A percentile compares a stretch with the other conserved stretches of the same genome.
Conservation (phyloP, 2,113 vertebrate species). For the Scalopus aquaticus region DNA sequence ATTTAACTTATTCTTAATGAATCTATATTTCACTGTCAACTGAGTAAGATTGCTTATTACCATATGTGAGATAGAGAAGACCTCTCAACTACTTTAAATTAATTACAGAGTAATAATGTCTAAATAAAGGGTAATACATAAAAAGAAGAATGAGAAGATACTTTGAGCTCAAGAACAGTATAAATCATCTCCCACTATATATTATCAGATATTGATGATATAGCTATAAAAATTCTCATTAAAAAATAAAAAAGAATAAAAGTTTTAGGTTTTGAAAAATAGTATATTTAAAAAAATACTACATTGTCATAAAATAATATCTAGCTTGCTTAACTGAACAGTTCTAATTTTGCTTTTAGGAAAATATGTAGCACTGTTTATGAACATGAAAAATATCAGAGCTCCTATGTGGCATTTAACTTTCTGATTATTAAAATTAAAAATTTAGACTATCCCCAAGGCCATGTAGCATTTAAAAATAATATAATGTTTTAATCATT, state of each 20-base stretch:
- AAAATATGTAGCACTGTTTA: background rate
- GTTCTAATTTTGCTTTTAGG: background rate
- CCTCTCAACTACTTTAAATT: background rate
- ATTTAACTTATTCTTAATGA: background rate
- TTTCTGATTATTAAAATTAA: background rate
- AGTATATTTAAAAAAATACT: background rate
- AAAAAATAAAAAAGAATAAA: background rate
- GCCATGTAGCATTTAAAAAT: background rate
- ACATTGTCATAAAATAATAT: background rate
- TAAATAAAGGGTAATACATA: background rate
- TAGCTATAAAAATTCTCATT: background rate
- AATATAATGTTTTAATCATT: background rate
- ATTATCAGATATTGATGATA: background rate
- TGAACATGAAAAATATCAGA: background rate
- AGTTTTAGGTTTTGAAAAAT: background rate
- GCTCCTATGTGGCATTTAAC: background rate
- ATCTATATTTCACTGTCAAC: background rate
- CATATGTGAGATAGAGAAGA: background rate
- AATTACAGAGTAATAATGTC: background rate
- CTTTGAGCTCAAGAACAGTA: background rate
- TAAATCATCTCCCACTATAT: background rate
- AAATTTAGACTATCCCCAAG: background rate
- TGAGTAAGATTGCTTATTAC: background rate
- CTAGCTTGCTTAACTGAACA: background rate
- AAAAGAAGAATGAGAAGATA: background rate